A percentile compares a stretch with the other conserved stretches of the same genome.
These are phyloP conservation scores for Euzophera pinguis DNA, from an alignment of 2,888 invertebrate genomes.

Conservation along the genomic window DNA sequence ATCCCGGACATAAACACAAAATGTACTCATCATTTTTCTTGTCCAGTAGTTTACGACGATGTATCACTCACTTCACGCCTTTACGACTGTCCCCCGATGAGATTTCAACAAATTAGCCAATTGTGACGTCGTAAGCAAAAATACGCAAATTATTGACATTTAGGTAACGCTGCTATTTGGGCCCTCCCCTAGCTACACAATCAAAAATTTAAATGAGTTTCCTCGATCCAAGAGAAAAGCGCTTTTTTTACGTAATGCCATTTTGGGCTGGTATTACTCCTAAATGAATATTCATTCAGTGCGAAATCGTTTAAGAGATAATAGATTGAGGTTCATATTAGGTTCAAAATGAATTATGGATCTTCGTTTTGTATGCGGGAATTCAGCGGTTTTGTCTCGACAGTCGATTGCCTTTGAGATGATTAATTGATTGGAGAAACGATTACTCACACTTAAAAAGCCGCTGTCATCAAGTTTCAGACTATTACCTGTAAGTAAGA, in stretches of 20 bases:
- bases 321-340: conserved; percentile 74
- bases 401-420: conserved; percentile 35
- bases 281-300: conserved; percentile 76
- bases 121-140: conserved; percentile 31
- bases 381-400: conserved; percentile 36
- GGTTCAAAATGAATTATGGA: conserved; percentile 64
- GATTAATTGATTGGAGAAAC: conserved; percentile 42
- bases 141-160: conserved; percentile 48
- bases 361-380: conserved; percentile 54
- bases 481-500: conserved; percentile 32
- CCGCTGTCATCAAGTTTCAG: conserved; percentile 9
- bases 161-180: conserved; percentile 52
- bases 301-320: conserved; percentile 75
- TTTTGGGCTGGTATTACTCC: conserved; percentile 70
- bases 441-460: conserved; percentile 27
- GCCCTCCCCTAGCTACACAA: conserved; percentile 51
- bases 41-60: too few relatives aligned
- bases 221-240: conserved; percentile 50
- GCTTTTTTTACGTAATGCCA: conserved; percentile 64
- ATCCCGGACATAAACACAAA: too few relatives aligned
- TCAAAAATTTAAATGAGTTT: conserved; percentile 76
- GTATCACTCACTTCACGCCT: too few relatives aligned
- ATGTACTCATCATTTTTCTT: too few relatives aligned
- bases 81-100: conserved; percentile 21
- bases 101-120: conserved; percentile 29